Base-by-base conservation (phyloP, 2,113 vertebrate genomes). In the Bufo gargarizans region DNA sequence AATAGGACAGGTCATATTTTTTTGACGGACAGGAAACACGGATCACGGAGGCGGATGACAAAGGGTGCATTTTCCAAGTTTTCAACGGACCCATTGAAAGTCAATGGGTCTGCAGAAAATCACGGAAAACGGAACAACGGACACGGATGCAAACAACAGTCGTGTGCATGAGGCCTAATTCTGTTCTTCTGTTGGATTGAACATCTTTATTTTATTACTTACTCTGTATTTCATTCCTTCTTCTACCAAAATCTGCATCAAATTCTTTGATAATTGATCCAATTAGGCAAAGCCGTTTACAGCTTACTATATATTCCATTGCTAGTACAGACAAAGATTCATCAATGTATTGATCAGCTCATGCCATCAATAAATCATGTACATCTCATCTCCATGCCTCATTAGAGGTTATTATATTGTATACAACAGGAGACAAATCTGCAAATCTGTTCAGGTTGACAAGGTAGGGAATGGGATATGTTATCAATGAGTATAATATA, bases 401-500 rank as follows among this genome's bases (percentile, higher is more conserved):
- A 71, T 71, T 71, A 33, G 67, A 22, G 20, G 10, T 67, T 5
- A 67, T 67, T n/a, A 67, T 67, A 67, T 2, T 6, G 20, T n/a
- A 9, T 67, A n/a, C 63, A 67, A n/a, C 63, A 67, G 63, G 63
- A 67, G 19, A 67, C 63, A 67, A n/a, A 13, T 5, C 63, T 67
- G n/a, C 63, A 67, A n/a, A 13, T 5, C 63, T 67, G n/a, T 67
- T 22, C 19, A 22, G 8, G 20, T n/a, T 67, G 63, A 67, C 63
- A 22, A 67, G n/a, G 61, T 7, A 63, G 61, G 61, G 19, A 63
- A 63, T 63, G 61, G 61, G 61, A 63, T 20, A 63, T 63, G 63
- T 67, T 67, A 67, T 67, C n/a, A 67, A 67, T 67, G 63, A 67
- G 20, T 67, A 67, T 67, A n/a, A 67, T n/a, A 67, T n/a, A n/a